Conservation (phyloP, 2,113 vertebrate genomes). For the Chinchilla lanigera region DNA sequence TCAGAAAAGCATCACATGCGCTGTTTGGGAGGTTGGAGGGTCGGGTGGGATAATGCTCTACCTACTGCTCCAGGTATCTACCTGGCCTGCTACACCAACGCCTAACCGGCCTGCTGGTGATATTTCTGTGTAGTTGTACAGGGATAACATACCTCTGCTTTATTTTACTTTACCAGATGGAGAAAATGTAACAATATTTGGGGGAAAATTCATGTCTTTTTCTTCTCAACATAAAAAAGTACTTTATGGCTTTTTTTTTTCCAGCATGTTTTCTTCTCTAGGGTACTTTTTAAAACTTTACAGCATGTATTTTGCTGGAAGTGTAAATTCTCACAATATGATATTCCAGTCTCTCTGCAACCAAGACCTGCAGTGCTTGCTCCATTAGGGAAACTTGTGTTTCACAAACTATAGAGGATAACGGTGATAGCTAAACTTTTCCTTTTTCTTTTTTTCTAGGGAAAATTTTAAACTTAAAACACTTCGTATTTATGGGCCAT, state of each 20-base stretch:
- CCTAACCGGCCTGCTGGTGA: neutral
- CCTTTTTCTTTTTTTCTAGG: neutral
- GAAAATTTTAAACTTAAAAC: slow-evolving; percentile 86
- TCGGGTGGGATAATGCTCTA: neutral
- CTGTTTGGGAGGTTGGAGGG: too few species aligned
- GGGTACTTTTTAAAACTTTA: slow-evolving; percentile 82
- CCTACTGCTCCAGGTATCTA: neutral
- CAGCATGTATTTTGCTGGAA: slow-evolving; percentile 78
- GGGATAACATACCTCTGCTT: slow-evolving; percentile 65
- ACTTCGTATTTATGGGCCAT: slow-evolving; percentile 85
- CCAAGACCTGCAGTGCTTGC: slow-evolving; percentile 69
- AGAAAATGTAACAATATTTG: slow-evolving; percentile 81
- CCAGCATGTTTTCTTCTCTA: slow-evolving; percentile 79
- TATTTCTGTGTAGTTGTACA: neutral
- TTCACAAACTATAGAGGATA: slow-evolving; percentile 84
- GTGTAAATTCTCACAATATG: slow-evolving; percentile 74
- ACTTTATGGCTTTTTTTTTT: slow-evolving; percentile 83
- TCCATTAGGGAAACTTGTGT: slow-evolving; percentile 79
- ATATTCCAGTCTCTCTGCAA: slow-evolving; percentile 77
- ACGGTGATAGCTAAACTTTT: slow-evolving; percentile 80
- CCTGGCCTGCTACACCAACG: neutral
- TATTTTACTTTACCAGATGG: slow-evolving; percentile 85
- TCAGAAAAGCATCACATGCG: neutral
- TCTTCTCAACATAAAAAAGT: slow-evolving; percentile 84
- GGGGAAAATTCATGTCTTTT: slow-evolving; percentile 84